Evolutionary conservation across 2,888 invertebrate genomes (phyloP), one percentile per base, ranked within the genome.

Genomic region (Nomada hirtipes): DNA sequence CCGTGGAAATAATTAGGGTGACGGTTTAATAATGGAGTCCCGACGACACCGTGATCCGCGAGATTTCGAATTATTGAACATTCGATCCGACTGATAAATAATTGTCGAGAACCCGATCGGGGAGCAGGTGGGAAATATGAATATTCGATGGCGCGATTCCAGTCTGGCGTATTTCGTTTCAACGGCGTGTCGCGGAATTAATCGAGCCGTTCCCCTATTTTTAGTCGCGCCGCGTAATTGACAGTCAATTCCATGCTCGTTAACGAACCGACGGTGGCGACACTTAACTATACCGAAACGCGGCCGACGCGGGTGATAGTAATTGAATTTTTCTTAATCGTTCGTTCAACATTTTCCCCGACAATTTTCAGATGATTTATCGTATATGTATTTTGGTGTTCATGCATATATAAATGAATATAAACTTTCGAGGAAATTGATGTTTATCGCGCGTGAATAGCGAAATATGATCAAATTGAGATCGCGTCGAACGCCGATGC

Each of bases 181-280:
- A 63, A 9, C 60, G 42, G 1, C 65, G 47, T 65, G 74, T 61
- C 67, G 26, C 50, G 26, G 67, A 79, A 80, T 80, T 80, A 79
- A 80, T 80, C 20, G 50, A 67, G 61, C 26, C 59, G 23, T 23
- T 44, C 15, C 9, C n/a, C 15, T 80, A 79, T 80, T 80, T 80
- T 79, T 68, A 79, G 72, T 15, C 44, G 18, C 42, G 64, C 63
- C 57, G n/a, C 50, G 61, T 79, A 72, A 79, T 79, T 79, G 72
- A 79, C 79, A 67, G 79, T 72, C 72, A 67, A 79, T 80, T 79
- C 50, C 29, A 20, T 11, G 79, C 61, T 61, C 42, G 79, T 72
- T 80, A 79, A 79, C 67, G 29, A 15, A 7, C 50, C 53, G 11
- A 0, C 13, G 2, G 57, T 29, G 29, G 44, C 26, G 26, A 2